Base-by-base conservation (phyloP, 2,797 vertebrate genomes). In the Pseudochirops corinnae region DNA sequence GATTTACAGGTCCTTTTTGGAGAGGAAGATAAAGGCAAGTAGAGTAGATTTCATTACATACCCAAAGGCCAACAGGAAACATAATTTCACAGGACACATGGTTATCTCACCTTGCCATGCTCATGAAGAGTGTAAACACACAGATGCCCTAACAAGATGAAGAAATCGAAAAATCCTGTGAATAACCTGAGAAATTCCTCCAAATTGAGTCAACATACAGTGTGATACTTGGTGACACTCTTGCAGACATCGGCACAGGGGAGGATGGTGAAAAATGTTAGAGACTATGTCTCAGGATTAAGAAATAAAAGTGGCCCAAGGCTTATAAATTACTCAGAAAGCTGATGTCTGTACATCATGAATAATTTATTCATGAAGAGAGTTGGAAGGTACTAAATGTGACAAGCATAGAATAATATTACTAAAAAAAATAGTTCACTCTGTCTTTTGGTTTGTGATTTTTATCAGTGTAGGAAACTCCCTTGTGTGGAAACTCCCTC, bases 241-340 rank as follows among this genome's bases (percentile, higher is more conserved):
- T 18, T 82, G 67, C n/a, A 82, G 67, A 82, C n/a, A 82, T 46
- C 39, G 18, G n/a, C 67, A 46, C 67, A 82, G n/a, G n/a, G n/a
- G 67, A 82, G n/a, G 67, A 82, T 82, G n/a, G 67, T 82, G 67
- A 46, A 82, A 82, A 82, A 82, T 82, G n/a, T 46, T 82, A 82
- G n/a, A 82, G 67, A 82, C 46, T 82, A 39, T 46, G 67, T 82
- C 0, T 82, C 18, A 24, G 67, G 67, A 82, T 82, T 82, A 82
- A 82, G 67, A 24, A 82, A 82, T 82, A n/a, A 82, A 82, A 82
- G 67, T 39, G 67, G n/a, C 67, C 2, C 18, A 46, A 39, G n/a
- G 67, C 67, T 46, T 82, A 74, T 74, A 74, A 74, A 74, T 74
- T 74, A 74, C 62, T 74, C 62, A 74, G 62, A 74, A 74, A n/a